Percentiles rank a stretch among this genome's conserved stretches.
phyloP scores from a whole-genome alignment of 1,140 invertebrate species.

The Drosophila malerkotliana region DNA sequence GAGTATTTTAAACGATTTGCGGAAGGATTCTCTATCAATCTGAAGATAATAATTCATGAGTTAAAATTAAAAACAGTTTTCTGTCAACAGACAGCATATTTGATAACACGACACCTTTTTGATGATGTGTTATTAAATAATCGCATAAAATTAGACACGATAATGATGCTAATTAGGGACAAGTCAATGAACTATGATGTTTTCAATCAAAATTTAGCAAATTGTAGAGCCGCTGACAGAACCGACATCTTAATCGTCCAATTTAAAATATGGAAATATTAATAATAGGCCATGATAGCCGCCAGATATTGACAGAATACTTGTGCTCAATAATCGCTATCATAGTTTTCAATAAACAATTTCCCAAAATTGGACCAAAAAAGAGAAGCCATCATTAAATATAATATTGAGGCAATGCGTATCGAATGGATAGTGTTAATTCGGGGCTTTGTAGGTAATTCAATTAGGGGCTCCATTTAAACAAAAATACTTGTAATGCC shows the following conservation, averaged over 20 bases:
- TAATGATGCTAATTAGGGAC: neutral
- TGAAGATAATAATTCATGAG: no score
- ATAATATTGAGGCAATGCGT: conserved; percentile 37
- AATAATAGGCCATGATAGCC: neutral
- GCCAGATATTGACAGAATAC: neutral
- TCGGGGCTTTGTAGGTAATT: conserved; percentile 17
- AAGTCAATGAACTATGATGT: neutral
- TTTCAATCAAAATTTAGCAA: neutral
- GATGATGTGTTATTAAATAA: neutral
- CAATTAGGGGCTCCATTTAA: conserved; percentile 26
- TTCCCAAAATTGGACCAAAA: conserved; percentile 5
- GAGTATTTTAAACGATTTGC: no score
- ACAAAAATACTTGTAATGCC: conserved; percentile 29
- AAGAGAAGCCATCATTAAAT: conserved; percentile 3
- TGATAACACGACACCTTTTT: neutral
- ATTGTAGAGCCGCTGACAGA: conserved; percentile 2
- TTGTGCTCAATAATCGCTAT: neutral
- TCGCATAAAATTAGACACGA: neutral
- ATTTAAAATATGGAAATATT: neutral
- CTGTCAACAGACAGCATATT: neutral
- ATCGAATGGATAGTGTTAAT: conserved; percentile 36
- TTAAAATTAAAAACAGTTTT: neutral
- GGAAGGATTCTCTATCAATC: no score
- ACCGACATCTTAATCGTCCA: conserved; percentile 2
- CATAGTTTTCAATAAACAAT: neutral